phyloP scores from a whole-genome alignment of 2,888 invertebrate genomes.

The Bombylius discolor region DNA sequence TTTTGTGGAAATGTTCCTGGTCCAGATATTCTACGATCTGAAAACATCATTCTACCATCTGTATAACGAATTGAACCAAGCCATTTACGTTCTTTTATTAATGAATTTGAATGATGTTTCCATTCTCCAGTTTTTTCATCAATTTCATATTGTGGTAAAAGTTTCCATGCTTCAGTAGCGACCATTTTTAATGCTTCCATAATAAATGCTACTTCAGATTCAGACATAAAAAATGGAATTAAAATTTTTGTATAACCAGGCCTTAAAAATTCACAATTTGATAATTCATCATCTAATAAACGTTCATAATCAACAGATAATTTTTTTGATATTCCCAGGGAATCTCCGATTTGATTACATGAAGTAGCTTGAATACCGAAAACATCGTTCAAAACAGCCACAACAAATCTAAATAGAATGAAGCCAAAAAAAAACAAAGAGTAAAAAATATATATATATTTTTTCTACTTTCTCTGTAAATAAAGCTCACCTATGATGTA shows the following conservation, averaged over 20 bases:
- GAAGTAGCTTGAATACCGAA: slow-evolving; percentile 81
- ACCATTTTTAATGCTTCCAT: slow-evolving; percentile 76
- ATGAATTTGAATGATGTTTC: slow-evolving; percentile 68
- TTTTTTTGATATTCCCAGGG: slow-evolving; percentile 69
- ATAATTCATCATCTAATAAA: slow-evolving; percentile 39
- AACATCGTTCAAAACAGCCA: slow-evolving; percentile 76
- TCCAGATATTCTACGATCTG: slow-evolving; percentile 57
- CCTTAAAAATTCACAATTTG: slow-evolving; percentile 52
- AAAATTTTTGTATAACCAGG: slow-evolving; percentile 80
- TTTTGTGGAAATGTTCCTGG: slow-evolving; percentile 61
- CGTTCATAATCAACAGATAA: slow-evolving; percentile 64
- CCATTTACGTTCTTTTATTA: slow-evolving; percentile 71
- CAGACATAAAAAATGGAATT: slow-evolving; percentile 72
- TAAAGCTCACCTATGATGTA: slow-evolving; percentile 60
- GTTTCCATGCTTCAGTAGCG: slow-evolving; percentile 78
- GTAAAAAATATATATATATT: not conserved
- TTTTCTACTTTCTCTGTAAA: not conserved
- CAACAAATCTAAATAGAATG: slow-evolving; percentile 39
- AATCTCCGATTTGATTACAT: slow-evolving; percentile 70
- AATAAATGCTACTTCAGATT: slow-evolving; percentile 65
- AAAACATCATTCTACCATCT: slow-evolving; percentile 61
- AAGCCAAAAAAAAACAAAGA: not conserved
- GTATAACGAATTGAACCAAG: slow-evolving; percentile 61
- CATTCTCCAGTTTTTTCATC: slow-evolving; percentile 82
- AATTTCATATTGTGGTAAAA: slow-evolving; percentile 75